Base-by-base conservation (phyloP, 2,888 invertebrate species). In the Luperina nickerlii region DNA sequence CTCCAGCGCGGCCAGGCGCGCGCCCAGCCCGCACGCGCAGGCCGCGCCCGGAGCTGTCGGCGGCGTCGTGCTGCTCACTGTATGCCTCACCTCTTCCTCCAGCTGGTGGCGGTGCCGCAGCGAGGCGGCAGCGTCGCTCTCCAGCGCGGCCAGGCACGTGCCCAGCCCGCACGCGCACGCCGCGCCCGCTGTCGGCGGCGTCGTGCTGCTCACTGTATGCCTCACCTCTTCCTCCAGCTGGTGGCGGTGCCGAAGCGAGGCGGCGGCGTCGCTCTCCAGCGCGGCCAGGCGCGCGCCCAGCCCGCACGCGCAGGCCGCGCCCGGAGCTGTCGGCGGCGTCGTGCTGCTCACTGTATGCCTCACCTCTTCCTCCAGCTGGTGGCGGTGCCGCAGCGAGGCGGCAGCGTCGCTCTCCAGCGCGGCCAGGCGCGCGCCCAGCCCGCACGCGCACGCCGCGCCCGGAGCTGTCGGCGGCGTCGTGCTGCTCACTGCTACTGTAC, bases 1-100 rank as follows among this genome's bases (percentile, higher is more conserved):
- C 89, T 96, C 98, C 2, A 98, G 97, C 69, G 97, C 96, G 76
- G 97, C 97, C 63, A 97, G 96, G 85, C 97, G 96, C 63, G 96
- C 94, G 38, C 93, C 92, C 77, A 95, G 92, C 20, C 96, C 96
- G 90, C 96, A 96, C 51, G 83, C 94, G 90, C 96, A 95, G 60
- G 84, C 48, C 62, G 84, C 48, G n/a, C n/a, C n/a, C n/a, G n/a
- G n/a, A 38, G 38, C 38, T 38, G 38, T 38, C 38, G 38, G 38
- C 38, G 38, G 38, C 38, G 38, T 38, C 38, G 38, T 38, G 38
- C 38, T 38, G 38, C 38, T 38, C 38, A 38, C 45, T 45, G 45
- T 45, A 45, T 45, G 45, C 9, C 45, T 45, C 45, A 45, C 45
- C 45, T 45, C 45, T 1, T 45, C 45, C 45, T 45, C 45, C 45